phyloP scores from a whole-genome alignment of 2,797 vertebrate genomes.

The Todus mexicanus region DNA sequence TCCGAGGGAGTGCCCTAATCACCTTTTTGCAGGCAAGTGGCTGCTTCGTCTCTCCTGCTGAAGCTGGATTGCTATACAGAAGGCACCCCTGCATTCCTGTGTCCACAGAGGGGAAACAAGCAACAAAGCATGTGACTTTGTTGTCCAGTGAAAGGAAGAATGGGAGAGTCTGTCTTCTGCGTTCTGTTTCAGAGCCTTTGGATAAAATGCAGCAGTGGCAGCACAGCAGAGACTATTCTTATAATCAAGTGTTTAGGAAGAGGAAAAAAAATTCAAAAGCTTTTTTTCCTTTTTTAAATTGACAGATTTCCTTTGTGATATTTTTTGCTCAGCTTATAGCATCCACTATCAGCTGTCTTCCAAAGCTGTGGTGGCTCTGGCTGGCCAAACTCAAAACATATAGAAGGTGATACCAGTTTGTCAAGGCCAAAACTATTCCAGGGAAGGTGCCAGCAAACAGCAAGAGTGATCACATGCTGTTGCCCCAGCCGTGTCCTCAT shows the following conservation, averaged over 20 bases:
- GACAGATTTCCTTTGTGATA: accelerated
- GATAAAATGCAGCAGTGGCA: not conserved
- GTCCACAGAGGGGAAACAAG: not conserved
- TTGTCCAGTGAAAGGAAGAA: not conserved
- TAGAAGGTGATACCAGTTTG: not conserved
- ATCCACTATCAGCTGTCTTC: not conserved
- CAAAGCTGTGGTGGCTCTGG: not conserved
- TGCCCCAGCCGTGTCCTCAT: not conserved
- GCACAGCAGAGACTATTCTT: not conserved
- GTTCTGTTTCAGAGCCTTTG: not conserved
- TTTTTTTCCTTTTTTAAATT: not conserved
- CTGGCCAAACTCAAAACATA: not conserved
- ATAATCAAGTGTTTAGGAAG: not conserved
- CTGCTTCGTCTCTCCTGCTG: not conserved
- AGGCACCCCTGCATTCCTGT: not conserved
- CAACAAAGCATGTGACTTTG: not conserved
- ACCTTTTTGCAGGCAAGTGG: not conserved
- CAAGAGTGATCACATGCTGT: not conserved
- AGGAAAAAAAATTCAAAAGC: not conserved
- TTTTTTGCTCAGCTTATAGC: not conserved
- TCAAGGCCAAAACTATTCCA: not conserved
- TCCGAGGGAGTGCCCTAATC: not conserved
- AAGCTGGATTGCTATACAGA: not conserved
- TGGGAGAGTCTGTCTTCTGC: not conserved
- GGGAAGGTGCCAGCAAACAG: not conserved